These are phyloP conservation scores for Netelia inedita DNA, from an alignment of 2,888 invertebrate species.

Conservation along the genomic window DNA sequence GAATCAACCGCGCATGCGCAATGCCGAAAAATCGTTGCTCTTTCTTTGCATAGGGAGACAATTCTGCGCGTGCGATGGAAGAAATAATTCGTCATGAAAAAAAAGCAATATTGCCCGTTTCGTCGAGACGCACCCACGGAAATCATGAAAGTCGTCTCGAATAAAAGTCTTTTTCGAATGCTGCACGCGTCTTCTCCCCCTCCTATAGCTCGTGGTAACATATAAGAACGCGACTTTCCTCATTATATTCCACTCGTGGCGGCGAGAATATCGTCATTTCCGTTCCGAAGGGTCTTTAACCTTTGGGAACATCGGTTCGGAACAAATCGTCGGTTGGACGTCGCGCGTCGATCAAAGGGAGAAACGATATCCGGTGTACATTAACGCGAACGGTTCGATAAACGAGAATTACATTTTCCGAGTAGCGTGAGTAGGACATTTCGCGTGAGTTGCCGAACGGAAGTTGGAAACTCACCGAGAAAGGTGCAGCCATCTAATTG, in stretches of 20 bases:
- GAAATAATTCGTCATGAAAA: background rate
- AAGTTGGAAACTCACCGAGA: conserved; percentile 45
- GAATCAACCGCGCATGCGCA: too few species aligned
- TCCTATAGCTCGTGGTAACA: conserved; percentile 17
- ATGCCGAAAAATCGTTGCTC: too few species aligned
- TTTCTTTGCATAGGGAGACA: too few species aligned
- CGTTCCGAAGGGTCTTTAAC: conserved; percentile 60
- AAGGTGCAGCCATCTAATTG: conserved; percentile 62
- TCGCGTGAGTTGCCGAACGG: conserved; percentile 47
- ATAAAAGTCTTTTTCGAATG: conserved; percentile 46
- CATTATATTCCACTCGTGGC: conserved; percentile 66
- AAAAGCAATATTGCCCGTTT: conserved; percentile 9
- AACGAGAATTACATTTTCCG: conserved; percentile 6
- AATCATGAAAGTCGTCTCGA: conserved; percentile 52
- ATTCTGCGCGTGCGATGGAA: too few species aligned
- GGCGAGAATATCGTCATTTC: conserved; percentile 64
- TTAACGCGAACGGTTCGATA: background rate
- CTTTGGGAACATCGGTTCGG: conserved; percentile 46
- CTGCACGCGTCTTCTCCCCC: conserved; percentile 44
- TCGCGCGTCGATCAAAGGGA: conserved; percentile 19
- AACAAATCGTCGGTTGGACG: conserved; percentile 14
- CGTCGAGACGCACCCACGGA: conserved; percentile 23
- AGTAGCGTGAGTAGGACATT: conserved; percentile 29
- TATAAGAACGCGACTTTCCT: conserved; percentile 51
- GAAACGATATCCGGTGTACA: conserved; percentile 50